Evolutionary conservation across 2,113 vertebrate species (phyloP).

Genomic region (Gallinago undulata): DNA sequence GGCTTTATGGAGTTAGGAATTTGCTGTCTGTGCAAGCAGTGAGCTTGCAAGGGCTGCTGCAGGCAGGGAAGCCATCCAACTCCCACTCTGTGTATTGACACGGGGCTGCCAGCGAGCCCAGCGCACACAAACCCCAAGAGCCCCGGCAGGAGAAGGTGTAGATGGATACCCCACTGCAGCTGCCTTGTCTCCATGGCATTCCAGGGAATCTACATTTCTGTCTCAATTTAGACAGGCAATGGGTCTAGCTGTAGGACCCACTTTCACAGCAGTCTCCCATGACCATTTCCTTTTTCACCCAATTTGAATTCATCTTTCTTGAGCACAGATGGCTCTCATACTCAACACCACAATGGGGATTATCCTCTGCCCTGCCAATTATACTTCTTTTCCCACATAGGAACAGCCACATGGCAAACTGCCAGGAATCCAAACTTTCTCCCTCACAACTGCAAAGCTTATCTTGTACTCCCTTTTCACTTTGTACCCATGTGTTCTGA

Average conservation of each 20-base stretch:
- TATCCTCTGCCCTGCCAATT: background rate
- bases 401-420: background rate
- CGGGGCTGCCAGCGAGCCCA: background rate
- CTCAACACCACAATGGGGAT: background rate
- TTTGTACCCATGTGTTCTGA: background rate
- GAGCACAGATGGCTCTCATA: background rate
- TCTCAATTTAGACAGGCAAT: background rate
- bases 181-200: background rate
- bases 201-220: background rate
- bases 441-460: background rate
- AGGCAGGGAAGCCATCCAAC: background rate
- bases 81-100: rapidly evolving
- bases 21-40: background rate
- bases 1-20: background rate
- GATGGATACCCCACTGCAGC: background rate
- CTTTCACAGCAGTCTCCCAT: rapidly evolving
- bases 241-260: background rate
- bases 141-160: background rate
- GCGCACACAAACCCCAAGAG: rapidly evolving
- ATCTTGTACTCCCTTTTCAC: background rate
- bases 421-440: background rate
- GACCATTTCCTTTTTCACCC: background rate
- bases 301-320: background rate
- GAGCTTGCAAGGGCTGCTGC: background rate
- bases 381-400: background rate